These are phyloP conservation scores for Ctenomys sociabilis DNA, from an alignment of 2,113 vertebrate species.

Conservation along the genomic window DNA sequence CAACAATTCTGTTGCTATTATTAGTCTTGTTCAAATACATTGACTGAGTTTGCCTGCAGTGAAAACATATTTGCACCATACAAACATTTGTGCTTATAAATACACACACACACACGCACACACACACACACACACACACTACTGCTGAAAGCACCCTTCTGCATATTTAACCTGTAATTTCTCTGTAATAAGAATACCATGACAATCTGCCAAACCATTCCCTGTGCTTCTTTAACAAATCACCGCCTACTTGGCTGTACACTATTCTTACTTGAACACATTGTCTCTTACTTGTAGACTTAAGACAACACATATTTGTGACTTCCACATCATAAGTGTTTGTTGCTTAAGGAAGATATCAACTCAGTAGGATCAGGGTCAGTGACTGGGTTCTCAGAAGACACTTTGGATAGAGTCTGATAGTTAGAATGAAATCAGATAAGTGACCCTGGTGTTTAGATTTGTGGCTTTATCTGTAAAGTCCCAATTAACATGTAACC, in stretches of 20 bases:
- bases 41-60: neutral
- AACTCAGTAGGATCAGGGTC: neutral
- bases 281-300: neutral
- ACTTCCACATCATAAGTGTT: neutral
- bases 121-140: neutral
- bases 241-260: neutral
- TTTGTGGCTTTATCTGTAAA: neutral
- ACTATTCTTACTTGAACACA: neutral
- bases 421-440: neutral
- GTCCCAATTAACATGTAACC: neutral
- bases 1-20: neutral
- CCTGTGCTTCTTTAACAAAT: neutral
- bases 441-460: neutral
- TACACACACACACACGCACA: neutral
- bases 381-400: neutral
- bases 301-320: neutral
- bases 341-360: neutral
- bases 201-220: neutral
- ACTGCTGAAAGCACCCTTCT: fast-evolving
- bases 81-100: neutral
- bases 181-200: neutral
- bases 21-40: neutral
- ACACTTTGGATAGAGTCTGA: neutral
- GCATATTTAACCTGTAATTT: neutral
- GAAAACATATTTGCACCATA: neutral